phyloP scores from a whole-genome alignment of 2,888 invertebrate genomes.

The Phortica magna region DNA sequence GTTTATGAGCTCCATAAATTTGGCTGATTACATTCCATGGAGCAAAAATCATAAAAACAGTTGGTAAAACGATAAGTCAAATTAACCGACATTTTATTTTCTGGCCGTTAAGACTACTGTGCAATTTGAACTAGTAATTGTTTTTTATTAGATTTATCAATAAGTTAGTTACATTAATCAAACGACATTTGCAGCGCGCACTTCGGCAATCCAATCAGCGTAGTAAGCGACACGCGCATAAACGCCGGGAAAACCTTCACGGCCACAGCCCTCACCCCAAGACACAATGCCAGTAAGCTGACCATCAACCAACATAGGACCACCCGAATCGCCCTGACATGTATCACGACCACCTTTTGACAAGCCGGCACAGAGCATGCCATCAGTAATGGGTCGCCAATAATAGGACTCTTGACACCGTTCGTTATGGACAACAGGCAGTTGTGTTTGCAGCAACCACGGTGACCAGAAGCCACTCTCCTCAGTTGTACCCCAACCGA shows the following conservation, averaged over 20 bases:
- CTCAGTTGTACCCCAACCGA: slow-evolving; percentile 67
- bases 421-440: slow-evolving; percentile 55
- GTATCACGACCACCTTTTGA: slow-evolving; percentile 62
- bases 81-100: too few species aligned
- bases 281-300: slow-evolving; percentile 63
- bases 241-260: slow-evolving; percentile 59
- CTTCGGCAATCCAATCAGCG: slow-evolving; percentile 54
- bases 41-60: too few species aligned
- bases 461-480: slow-evolving; percentile 55
- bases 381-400: slow-evolving; percentile 59
- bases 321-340: slow-evolving; percentile 66
- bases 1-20: too few species aligned
- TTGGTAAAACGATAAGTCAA: too few species aligned
- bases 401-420: slow-evolving; percentile 55
- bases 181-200: slow-evolving; percentile 28
- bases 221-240: slow-evolving; percentile 59
- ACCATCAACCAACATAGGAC: slow-evolving; percentile 56
- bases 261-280: slow-evolving; percentile 68
- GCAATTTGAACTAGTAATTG: too few species aligned
- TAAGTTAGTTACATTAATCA: neutral
- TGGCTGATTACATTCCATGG: too few species aligned
- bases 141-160: too few species aligned
- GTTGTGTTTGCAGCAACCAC: slow-evolving; percentile 57
- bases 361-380: slow-evolving; percentile 65
- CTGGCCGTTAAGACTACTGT: too few species aligned